Evolutionary conservation across 2,888 invertebrate species (phyloP), one percentile per base, ranked within the genome.

Genomic region (Portevinia maculata): DNA sequence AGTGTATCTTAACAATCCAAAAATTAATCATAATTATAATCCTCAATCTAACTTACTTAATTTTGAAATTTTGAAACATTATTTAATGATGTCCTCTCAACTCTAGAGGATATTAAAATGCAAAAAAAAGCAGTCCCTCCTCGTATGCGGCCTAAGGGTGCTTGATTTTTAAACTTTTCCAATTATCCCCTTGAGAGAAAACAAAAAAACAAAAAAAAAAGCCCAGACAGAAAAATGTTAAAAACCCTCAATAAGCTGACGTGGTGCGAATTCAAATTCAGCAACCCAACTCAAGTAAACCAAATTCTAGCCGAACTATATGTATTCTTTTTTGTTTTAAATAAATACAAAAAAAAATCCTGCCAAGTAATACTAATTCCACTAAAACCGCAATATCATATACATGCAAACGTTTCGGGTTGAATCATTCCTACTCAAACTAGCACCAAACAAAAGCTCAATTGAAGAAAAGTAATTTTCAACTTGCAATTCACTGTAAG

Each of bases 401-500:
- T 30, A 17, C 8, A 41, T 8, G 17, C 7, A 65, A 37, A 41
- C 48, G 37, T 37, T 17, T 21, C 46, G 21, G 48, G 15, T 19
- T 24, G 8, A 28, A 67, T 41, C 67, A 50, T 67, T 15, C 52
- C 44, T 48, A 44, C 55, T 75, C 41, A 30, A 34, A 44, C 59
- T 69, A 46, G 46, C 57, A 41, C 15, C 55, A 65, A 74, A 71
- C 60, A 60, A 64, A 39, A 57, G 69, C 74, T 9, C 44, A 69
- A 69, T 69, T 75, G 50, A 79, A 62, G 65, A 76, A 81, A 81
- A 81, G 81, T 76, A 70, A 76, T 81, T 76, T 76, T 81, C 81
- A 81, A 81, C 75, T 81, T 59, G 69, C 75, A 75, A 64, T 81
- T 75, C 70, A 70, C 65, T 76, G 53, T 76, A 65, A 81, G 76